phyloP scores from a whole-genome alignment of 2,113 vertebrate genomes.

The Gymnocephalus cernua region DNA sequence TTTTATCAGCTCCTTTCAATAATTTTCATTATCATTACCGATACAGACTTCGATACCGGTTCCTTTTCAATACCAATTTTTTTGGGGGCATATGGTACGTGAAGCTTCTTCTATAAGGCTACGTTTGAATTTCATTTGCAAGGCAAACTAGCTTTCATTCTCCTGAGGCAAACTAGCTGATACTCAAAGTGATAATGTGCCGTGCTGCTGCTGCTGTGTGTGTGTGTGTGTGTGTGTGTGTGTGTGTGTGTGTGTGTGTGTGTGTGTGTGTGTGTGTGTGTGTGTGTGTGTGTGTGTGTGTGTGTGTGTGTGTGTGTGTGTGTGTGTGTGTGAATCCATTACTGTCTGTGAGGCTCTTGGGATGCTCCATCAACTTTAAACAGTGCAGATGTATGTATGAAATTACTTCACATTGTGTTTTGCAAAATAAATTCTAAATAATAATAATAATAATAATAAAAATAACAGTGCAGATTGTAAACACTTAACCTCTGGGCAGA shows the following conservation, averaged over 20 bases:
- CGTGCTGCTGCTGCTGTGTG: neutral
- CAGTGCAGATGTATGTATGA: neutral
- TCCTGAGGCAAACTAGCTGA: constrained; percentile 14
- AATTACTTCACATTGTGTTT: too few relatives aligned
- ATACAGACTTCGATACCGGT: too few relatives aligned
- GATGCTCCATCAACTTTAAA: constrained; percentile 34
- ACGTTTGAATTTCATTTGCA: constrained; percentile 19
- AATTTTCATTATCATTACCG: too few relatives aligned
- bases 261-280: neutral
- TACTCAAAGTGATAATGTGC: constrained; percentile 3
- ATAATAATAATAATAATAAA: too few relatives aligned
- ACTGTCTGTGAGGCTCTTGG: neutral
- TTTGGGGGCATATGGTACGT: neutral
- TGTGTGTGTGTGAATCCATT: neutral
- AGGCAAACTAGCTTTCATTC: constrained; percentile 17
- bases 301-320: neutral
- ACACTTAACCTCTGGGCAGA: constrained; percentile 56
- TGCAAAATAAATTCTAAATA: too few relatives aligned
- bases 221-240: neutral
- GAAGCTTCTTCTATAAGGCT: neutral
- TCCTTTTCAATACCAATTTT: too few relatives aligned
- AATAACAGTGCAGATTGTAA: constrained; percentile 9
- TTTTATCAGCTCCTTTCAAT: neutral
- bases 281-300: neutral
- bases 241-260: neutral